These are phyloP conservation scores for Bembecia ichneumoniformis DNA, from an alignment of 2,888 invertebrate genomes.

Conservation along the genomic window DNA sequence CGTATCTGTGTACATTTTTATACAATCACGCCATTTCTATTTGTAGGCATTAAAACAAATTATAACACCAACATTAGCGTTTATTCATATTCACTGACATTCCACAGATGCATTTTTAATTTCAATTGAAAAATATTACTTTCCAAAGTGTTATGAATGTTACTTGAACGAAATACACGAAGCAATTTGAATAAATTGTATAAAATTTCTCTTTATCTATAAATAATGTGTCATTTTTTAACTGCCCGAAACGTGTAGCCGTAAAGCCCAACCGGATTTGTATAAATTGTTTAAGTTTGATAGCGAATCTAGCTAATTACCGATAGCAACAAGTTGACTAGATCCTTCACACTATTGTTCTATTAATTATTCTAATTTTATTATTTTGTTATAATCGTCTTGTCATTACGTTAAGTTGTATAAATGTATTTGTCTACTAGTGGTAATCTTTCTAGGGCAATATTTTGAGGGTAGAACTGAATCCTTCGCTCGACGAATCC, in stretches of 20 bases:
- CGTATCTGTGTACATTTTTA: conserved; percentile 27
- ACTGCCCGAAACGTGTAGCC: too few relatives aligned
- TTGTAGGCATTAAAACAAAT: neutral
- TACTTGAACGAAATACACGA: too few relatives aligned
- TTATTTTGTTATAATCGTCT: conserved; percentile 64
- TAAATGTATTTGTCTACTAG: conserved; percentile 67
- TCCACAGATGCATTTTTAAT: neutral
- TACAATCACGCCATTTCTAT: conserved; percentile 4
- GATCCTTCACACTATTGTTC: conserved; percentile 43
- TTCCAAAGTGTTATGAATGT: too few relatives aligned
- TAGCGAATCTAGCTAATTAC: too few relatives aligned
- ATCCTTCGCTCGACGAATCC: too few relatives aligned
- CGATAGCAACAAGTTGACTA: conserved; percentile 14
- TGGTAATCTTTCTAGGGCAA: conserved; percentile 63
- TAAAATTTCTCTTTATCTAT: too few relatives aligned
- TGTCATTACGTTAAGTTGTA: conserved; percentile 72
- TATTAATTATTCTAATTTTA: conserved; percentile 41
- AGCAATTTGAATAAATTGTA: too few relatives aligned
- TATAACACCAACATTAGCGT: conserved; percentile 43
- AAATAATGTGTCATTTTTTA: too few relatives aligned
- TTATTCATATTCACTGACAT: conserved; percentile 7
- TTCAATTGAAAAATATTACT: neutral
- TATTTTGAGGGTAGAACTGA: conserved; percentile 37
- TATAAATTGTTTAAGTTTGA: too few relatives aligned
- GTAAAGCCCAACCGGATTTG: too few relatives aligned